These are phyloP conservation scores for Zaprionus vittiger DNA, from an alignment of 1,140 invertebrate species.

Conservation along the genomic window DNA sequence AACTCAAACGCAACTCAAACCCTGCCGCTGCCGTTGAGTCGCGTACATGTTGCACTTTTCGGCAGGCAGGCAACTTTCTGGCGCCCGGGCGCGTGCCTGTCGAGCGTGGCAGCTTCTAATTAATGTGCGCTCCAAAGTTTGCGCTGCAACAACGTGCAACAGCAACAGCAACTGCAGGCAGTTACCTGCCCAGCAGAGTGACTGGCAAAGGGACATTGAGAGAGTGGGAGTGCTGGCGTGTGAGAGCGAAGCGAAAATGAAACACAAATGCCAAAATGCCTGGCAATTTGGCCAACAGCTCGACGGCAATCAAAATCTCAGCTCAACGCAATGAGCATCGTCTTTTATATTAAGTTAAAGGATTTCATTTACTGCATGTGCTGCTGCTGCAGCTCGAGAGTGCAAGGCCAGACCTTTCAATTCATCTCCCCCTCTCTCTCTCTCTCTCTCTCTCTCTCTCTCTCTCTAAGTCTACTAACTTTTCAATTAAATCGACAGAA, in stretches of 20 bases:
- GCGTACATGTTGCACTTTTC: conserved; percentile 65
- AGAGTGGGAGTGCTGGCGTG: background rate
- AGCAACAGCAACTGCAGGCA: conserved; percentile 18
- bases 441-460: no score
- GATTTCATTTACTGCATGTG: conserved; percentile 71
- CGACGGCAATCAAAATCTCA: conserved; percentile 47
- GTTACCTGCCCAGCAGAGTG: background rate
- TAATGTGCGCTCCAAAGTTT: conserved; percentile 70
- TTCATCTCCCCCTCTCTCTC: background rate
- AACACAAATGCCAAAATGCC: conserved; percentile 51
- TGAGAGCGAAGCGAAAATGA: conserved; percentile 43
- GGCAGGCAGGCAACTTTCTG: conserved; percentile 59
- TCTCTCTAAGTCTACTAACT: conserved; percentile 43
- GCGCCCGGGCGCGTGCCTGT: conserved; percentile 62
- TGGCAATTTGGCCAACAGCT: conserved; percentile 40
- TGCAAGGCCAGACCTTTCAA: background rate
- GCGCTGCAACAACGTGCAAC: conserved; percentile 19
- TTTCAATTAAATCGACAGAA: conserved; percentile 64
- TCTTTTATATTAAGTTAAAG: conserved; percentile 71
- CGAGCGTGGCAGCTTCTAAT: conserved; percentile 78
- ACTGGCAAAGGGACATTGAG: background rate
- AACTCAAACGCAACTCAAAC: conserved; percentile 52
- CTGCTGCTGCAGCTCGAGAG: conserved; percentile 43
- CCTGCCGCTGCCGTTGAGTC: background rate
- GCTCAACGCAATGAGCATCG: conserved; percentile 42